Base-by-base conservation (phyloP, 2,888 invertebrate genomes). In the Caenorhabditis angaria region DNA sequence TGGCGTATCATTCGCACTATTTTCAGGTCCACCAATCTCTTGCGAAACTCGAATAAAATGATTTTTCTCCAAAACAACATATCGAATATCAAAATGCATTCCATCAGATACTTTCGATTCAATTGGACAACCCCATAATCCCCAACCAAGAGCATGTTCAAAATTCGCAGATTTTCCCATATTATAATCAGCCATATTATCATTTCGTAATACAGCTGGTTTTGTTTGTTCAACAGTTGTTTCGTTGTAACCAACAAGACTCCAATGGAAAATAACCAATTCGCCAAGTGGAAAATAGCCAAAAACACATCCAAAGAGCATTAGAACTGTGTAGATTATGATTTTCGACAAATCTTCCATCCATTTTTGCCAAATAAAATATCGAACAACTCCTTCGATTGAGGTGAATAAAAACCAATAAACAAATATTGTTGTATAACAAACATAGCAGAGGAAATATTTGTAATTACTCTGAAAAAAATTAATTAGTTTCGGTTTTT, bases 211-310 rank as follows among this genome's bases (percentile, higher is more conserved):
- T 32, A 81, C 71, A 2, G 83, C 81, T 14, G 76, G 73, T 55
- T 84, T 84, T 27, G 83, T 83, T 63, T 84, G 83, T 54, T 84
- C 84, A 25, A 83, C 82, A 14, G 84, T 84, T 20, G 84, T 84
- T 55, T 84, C 84, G 53, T 84, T 84, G 55, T 77, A 56, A 14
- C 66, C 58, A 14, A 83, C 69, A 50, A 84, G 66, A 29, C 66
- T 68, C 48, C 66, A 70, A 65, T 81, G 81, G 51, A 73, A 82
- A 41, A 76, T 67, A 22, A 83, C 29, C 28, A 83, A 57, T 57
- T 82, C 82, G 41, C 82, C 82, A 0, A 83, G 70, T 12, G 82
- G 82, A 53, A 69, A 83, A 63, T 79, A 78, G 20, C 58, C 47
- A 47, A 58, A 41, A 14, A 58, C 22, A 3, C 3, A 8, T 18